A percentile compares a stretch with the other conserved stretches of the same genome.
Evolutionary conservation across 2,888 invertebrate species (phyloP).

Genomic region (Clunio marinus): DNA sequence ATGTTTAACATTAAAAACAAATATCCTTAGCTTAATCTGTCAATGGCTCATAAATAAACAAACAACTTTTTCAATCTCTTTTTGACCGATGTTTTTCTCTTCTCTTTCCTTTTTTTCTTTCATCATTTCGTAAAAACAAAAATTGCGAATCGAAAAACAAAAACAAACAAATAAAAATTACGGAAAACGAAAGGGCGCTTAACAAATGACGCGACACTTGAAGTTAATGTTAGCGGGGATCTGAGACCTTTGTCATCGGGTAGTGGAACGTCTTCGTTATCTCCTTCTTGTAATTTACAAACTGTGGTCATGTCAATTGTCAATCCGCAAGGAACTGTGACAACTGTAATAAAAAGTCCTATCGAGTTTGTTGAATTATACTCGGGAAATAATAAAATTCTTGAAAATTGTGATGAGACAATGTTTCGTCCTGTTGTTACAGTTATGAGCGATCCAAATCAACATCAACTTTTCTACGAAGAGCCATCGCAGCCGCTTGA

Average conservation of each 20-base stretch:
- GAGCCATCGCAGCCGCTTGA: constrained; percentile 45
- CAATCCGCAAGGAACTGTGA: constrained; percentile 71
- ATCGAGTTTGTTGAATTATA: constrained; percentile 41
- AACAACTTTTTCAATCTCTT: no score
- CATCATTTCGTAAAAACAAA: no score
- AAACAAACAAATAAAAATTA: no score
- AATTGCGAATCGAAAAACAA: no score
- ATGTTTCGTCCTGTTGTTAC: constrained; percentile 64
- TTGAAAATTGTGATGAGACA: constrained; percentile 64
- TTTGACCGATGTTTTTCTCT: no score
- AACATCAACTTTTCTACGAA: not conserved
- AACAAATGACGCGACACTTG: no score
- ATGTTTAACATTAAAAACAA: no score
- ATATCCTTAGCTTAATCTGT: no score
- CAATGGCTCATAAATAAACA: no score
- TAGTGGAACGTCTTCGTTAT: not conserved
- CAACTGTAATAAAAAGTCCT: constrained; percentile 48
- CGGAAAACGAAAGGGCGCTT: no score
- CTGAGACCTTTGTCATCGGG: not conserved
- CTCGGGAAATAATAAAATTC: constrained; percentile 49
- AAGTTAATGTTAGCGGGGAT: no score
- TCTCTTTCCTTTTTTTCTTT: no score
- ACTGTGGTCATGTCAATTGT: constrained; percentile 51
- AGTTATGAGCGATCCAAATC: constrained; percentile 47
- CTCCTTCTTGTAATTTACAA: not conserved